Percentiles rank a stretch among this genome's conserved stretches.
Evolutionary conservation across 37 sponge, comb jelly and placozoan species (phyloP).

Genomic region (Haliclona indistincta): DNA sequence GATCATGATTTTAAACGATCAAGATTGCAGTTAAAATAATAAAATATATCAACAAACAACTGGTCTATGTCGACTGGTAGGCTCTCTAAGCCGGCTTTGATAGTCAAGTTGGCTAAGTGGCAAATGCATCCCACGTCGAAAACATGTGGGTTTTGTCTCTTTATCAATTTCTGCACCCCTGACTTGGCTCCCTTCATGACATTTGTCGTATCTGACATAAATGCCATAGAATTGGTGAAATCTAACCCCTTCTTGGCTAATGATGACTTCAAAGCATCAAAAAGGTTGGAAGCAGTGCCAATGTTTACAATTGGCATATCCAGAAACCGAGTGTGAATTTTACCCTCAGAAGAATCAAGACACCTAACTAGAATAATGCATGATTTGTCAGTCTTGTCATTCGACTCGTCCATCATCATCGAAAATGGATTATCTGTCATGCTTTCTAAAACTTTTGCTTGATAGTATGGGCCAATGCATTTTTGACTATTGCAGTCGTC

Average conservation of each 20-base stretch:
- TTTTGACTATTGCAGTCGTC: constrained; percentile 42
- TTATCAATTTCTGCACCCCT: constrained; percentile 39
- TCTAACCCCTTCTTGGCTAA: constrained; percentile 30
- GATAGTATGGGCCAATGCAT: constrained; percentile 11
- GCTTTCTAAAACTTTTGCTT: neutral
- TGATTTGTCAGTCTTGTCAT: constrained; percentile 54
- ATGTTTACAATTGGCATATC: constrained; percentile 56
- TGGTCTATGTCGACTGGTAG: constrained; percentile 45
- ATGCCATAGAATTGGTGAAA: constrained; percentile 19
- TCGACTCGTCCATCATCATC: constrained; percentile 37
- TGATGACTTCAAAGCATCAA: constrained; percentile 45
- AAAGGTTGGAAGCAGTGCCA: constrained; percentile 42
- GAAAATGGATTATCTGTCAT: constrained; percentile 3
- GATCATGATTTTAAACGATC: too few species aligned
- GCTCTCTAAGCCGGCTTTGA: constrained; percentile 35
- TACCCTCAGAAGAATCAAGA: constrained; percentile 16
- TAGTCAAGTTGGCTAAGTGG: constrained; percentile 36
- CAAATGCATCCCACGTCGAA: constrained; percentile 40
- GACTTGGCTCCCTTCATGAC: constrained; percentile 51
- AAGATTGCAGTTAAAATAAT: too few species aligned
- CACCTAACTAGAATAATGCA: constrained; percentile 18
- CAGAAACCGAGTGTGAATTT: constrained; percentile 33
- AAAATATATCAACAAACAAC: constrained; percentile 39
- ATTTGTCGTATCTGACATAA: constrained; percentile 21
- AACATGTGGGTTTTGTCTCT: constrained; percentile 8